A percentile compares a stretch with the other conserved stretches of the same genome.
phyloP scores from a whole-genome alignment of 92 coral and sea anemone genomes.

The Isaurus tuberculatus region DNA sequence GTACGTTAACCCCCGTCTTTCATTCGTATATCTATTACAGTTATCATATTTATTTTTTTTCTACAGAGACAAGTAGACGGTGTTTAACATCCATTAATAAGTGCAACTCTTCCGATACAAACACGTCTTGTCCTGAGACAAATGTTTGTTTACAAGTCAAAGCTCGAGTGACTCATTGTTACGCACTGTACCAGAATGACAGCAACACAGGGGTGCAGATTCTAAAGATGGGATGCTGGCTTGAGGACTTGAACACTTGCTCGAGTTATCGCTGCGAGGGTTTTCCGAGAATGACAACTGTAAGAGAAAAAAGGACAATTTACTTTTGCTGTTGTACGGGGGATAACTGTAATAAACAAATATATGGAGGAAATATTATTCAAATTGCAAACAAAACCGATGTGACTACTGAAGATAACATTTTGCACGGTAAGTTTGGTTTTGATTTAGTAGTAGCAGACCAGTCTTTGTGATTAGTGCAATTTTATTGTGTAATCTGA shows the following conservation, averaged over 20 bases:
- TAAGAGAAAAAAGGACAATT: background rate
- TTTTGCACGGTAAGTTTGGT: background rate
- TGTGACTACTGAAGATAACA: background rate
- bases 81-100: conserved; percentile 1
- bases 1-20: too few species aligned
- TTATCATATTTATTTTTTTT: background rate
- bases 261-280: conserved; percentile 21
- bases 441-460: too few species aligned
- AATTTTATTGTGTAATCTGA: background rate
- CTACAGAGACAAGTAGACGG: conserved; percentile 14
- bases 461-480: background rate
- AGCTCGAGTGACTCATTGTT: conserved; percentile 17
- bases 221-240: conserved; percentile 46
- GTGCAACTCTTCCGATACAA: conserved; percentile 11
- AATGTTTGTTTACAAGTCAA: background rate
- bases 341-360: conserved; percentile 17
- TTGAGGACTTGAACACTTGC: conserved; percentile 20
- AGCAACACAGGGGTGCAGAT: conserved; percentile 3
- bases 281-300: background rate
- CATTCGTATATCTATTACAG: too few species aligned
- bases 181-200: conserved; percentile 31
- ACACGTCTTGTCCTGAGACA: background rate
- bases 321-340: conserved; percentile 43
- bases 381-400: too few species aligned
- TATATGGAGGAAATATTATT: background rate